These are phyloP conservation scores for Autographa gamma DNA, from an alignment of 2,888 invertebrate species.

Conservation along the genomic window DNA sequence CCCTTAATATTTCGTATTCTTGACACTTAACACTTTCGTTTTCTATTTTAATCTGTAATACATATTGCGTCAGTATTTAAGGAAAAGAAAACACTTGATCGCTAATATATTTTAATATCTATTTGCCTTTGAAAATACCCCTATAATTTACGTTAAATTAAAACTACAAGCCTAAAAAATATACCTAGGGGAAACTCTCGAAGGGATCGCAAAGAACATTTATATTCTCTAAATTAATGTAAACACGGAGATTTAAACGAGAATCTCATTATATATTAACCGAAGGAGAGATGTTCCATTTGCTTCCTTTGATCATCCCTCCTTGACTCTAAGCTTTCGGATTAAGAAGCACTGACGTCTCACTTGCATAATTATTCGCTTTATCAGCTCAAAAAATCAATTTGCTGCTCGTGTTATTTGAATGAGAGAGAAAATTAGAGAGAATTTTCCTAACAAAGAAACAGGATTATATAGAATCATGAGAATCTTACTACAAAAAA, in stretches of 20 bases:
- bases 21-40: constrained; percentile 34
- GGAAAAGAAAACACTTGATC: not conserved
- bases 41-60: not conserved
- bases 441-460: constrained; percentile 18
- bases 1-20: constrained; percentile 38
- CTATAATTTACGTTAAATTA: not conserved
- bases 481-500: too few species aligned
- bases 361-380: constrained; percentile 84
- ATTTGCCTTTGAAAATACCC: constrained; percentile 10
- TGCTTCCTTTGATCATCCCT: constrained; percentile 81
- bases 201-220: constrained; percentile 62
- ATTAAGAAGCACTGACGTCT: constrained; percentile 79
- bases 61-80: not conserved
- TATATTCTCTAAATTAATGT: constrained; percentile 81
- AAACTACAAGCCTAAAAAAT: constrained; percentile 12
- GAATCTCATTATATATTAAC: constrained; percentile 86
- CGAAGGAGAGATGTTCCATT: constrained; percentile 76
- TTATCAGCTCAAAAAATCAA: constrained; percentile 81
- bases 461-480: too few species aligned
- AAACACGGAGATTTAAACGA: constrained; percentile 80
- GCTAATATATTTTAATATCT: not conserved
- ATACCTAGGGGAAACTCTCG: constrained; percentile 27
- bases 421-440: constrained; percentile 28
- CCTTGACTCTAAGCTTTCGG: constrained; percentile 74
- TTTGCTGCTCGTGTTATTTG: constrained; percentile 63